These are phyloP conservation scores for Aporophyla lueneburgensis DNA, from an alignment of 2,888 invertebrate genomes.

Conservation along the genomic window DNA sequence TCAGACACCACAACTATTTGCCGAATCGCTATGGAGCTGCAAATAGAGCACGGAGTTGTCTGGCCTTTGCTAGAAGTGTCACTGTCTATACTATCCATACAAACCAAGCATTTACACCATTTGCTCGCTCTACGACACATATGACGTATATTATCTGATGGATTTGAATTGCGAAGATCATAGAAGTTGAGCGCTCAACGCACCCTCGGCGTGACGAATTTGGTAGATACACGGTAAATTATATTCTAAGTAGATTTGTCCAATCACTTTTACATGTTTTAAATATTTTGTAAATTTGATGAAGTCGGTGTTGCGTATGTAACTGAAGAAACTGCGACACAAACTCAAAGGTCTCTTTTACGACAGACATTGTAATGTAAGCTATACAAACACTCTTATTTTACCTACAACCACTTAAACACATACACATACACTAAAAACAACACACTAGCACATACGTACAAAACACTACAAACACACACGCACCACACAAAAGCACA, in stretches of 20 bases:
- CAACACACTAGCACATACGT: too few species aligned
- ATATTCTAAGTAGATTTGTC: not conserved
- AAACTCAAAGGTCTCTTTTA: not conserved
- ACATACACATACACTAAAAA: too few species aligned
- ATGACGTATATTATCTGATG: not conserved
- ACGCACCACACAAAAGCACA: too few species aligned
- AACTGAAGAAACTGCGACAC: too few species aligned
- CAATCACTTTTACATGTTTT: not conserved
- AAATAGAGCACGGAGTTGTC: not conserved
- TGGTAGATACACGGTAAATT: not conserved
- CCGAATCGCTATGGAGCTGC: not conserved
- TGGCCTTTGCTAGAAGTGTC: not conserved
- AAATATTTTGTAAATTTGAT: not conserved
- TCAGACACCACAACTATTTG: conserved; percentile 28
- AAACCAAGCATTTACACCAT: not conserved
- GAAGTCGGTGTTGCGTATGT: not conserved
- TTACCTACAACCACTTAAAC: too few species aligned
- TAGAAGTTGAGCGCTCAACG: too few species aligned
- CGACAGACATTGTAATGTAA: not conserved
- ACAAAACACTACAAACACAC: too few species aligned
- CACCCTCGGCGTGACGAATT: not conserved
- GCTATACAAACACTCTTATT: too few species aligned
- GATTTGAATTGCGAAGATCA: not conserved
- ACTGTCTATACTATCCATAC: not conserved
- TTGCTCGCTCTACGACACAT: not conserved